phyloP scores from a whole-genome alignment of 1,140 invertebrate species.

The Brachionus rubens region DNA sequence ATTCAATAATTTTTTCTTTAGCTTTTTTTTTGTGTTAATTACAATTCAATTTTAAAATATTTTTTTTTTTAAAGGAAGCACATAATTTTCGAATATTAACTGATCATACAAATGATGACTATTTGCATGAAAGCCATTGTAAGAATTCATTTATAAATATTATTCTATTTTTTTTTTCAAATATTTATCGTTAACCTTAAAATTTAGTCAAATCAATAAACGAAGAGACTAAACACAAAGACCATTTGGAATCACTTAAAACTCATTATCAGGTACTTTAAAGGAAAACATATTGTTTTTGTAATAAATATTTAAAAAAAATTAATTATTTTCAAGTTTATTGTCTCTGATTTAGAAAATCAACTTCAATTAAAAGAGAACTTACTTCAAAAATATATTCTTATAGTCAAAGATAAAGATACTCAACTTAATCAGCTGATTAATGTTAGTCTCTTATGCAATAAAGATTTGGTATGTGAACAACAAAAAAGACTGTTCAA shows the following conservation, averaged over 20 bases:
- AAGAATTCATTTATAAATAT: not conserved
- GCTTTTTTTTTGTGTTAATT: too few species aligned
- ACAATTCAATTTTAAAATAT: too few species aligned
- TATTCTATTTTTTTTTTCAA: not conserved
- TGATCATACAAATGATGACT: not conserved
- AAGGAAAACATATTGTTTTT: slow-evolving; percentile 6
- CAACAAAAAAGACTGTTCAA: too few species aligned
- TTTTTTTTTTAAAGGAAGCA: not conserved
- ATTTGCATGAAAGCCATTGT: not conserved
- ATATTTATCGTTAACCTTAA: not conserved
- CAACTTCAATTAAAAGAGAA: slow-evolving; percentile 33
- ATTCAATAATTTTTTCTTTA: too few species aligned
- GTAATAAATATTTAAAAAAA: not conserved
- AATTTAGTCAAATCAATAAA: slow-evolving; percentile 17
- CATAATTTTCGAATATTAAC: not conserved
- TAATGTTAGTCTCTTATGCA: slow-evolving; percentile 18
- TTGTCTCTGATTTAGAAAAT: slow-evolving; percentile 33
- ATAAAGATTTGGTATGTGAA: slow-evolving; percentile 2
- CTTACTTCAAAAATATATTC: slow-evolving; percentile 24
- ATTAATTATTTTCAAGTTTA: slow-evolving; percentile 28
- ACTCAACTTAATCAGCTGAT: slow-evolving; percentile 4
- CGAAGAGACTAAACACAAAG: not conserved
- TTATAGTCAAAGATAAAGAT: slow-evolving; percentile 34
- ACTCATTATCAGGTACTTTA: slow-evolving; percentile 40
- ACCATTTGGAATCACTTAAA: slow-evolving; percentile 5